Base-by-base conservation (phyloP, 1,140 invertebrate species). In the Zaprionus ornatus region DNA sequence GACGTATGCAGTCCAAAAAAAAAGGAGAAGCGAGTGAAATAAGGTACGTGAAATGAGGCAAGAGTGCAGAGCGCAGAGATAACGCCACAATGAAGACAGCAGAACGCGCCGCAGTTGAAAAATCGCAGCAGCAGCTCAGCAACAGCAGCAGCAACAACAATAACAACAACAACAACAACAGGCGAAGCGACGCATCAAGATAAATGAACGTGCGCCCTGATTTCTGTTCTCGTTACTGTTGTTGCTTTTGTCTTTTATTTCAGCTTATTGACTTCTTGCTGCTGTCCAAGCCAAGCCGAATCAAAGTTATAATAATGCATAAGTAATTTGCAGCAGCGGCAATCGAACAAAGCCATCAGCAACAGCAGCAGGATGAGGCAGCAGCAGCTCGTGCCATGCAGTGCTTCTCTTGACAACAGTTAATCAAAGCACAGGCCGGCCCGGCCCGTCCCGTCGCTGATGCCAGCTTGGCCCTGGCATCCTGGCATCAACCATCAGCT, bases 41-140 rank as follows among this genome's bases (percentile, higher is more conserved):
- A 62, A 57, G n/a, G 32, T 42, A 63, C 35, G 54, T 68, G 52
- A 80, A 71, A 72, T 66, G 75, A 72, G 69, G 68, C 45, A 50
- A 57, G 61, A 67, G 65, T 40, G 37, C 66, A 67, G 54, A 37
- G 21, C 60, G 57, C 61, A 52, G 50, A 86, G 84, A 88, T 88
- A 88, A 88, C 82, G 85, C 84, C 85, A 87, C 83, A 88, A 88
- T 88, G 78, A 88, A 88, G 84, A 90, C 84, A 88, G 84, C 85
- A 88, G 70, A 88, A 90, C 85, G 84, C 84, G 84, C 84, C 84
- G 84, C 84, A 73, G 78, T 88, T 88, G 84, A 88, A 81, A 88
- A 88, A 88, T 88, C 84, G 78, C 65, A 73, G 25, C 75, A 74
- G 64, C 40, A 54, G 35, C 50, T 50, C 66, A 64, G 13, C 40